Evolutionary conservation across 2,797 vertebrate species (phyloP), one percentile per base, ranked within the genome.

Genomic region (Pseudocheirus occidentalis): DNA sequence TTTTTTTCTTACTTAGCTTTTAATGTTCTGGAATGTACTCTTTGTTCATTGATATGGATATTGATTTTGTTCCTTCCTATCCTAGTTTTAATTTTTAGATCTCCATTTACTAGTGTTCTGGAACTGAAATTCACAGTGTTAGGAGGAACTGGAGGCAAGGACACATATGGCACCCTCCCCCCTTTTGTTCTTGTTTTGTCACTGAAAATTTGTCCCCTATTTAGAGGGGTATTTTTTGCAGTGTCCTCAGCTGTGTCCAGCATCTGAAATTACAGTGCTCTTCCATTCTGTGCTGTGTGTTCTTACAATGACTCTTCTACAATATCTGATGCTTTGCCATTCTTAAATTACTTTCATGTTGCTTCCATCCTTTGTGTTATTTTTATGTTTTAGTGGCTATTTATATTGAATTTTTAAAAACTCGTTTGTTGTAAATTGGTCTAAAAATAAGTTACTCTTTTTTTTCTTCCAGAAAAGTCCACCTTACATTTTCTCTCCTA

Each of bases 401-500:
- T 94, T 0, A n/a, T 10, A n/a, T 91, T 96, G 90, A 57, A 1
- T 55, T 93, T 1, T 91, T 91, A 40, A 81, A 94, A 95, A 90
- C 11, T 62, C 56, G n/a, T n/a, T n/a, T 87, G 87, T 90, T 53
- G 53, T 91, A n/a, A 95, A 94, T 91, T 94, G 95, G 95, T 95
- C 21, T 34, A 40, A 55, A 0, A 97, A 2, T 73, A 40, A 90
- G 10, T 29, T 54, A 46, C 57, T 96, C 55, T 90, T 91, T 59
- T 14, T 97, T 93, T 34, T 96, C 93, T 91, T 96, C 9, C 97
- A 99, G 99, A 99, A 99, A 95, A 98, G 98, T 94, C 99, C 99
- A 9, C 99, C 99, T 0, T 99, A 99, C 90, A 99, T 99, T 73
- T 99, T 99, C 11, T 99, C 99, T 92, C 98, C 97, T 94, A 97